phyloP scores from a whole-genome alignment of 2,888 invertebrate species.

The Rhagonycha fulva region DNA sequence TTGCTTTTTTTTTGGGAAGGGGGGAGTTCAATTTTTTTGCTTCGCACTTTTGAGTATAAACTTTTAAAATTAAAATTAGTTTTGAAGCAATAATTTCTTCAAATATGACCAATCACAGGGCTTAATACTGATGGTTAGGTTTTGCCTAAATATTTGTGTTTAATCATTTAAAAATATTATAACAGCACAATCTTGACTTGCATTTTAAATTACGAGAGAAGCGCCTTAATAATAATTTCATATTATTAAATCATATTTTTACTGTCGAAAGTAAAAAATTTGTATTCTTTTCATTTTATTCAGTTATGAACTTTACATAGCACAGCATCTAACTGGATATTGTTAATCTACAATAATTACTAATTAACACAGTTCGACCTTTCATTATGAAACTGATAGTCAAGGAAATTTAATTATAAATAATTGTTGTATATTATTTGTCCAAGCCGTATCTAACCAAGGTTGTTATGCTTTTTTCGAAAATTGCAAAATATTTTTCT shows the following conservation, averaged over 20 bases:
- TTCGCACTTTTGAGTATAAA: too few relatives aligned
- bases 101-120: too few relatives aligned
- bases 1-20: too few relatives aligned
- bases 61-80: too few relatives aligned
- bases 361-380: not conserved
- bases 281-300: not conserved
- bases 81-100: too few relatives aligned
- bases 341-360: not conserved
- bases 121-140: too few relatives aligned
- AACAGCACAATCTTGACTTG: too few relatives aligned
- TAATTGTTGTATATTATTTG: not conserved
- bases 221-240: too few relatives aligned
- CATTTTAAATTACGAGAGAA: too few relatives aligned
- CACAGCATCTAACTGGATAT: not conserved
- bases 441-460: not conserved
- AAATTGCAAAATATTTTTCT: not conserved
- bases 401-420: not conserved
- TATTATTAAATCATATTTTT: not conserved
- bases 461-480: not conserved
- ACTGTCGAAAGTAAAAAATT: not conserved
- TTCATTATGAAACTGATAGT: not conserved
- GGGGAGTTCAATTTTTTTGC: too few relatives aligned
- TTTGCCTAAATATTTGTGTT: too few relatives aligned
- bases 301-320: not conserved
- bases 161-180: too few relatives aligned